Evolutionary conservation across 2,113 vertebrate genomes (phyloP).

Genomic region (Chauna torquata): DNA sequence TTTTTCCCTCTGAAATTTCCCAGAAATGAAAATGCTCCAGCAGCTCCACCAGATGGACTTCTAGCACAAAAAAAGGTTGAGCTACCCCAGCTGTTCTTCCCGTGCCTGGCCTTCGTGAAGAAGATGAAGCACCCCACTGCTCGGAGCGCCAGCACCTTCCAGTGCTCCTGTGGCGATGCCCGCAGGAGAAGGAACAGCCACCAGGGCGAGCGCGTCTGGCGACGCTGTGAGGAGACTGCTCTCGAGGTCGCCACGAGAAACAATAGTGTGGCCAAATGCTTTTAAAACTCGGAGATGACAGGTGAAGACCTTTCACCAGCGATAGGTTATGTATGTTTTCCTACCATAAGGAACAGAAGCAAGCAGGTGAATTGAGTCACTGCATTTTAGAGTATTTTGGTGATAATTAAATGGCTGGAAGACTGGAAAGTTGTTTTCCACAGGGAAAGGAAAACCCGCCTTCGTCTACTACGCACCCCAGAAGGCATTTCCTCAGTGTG

Average conservation of each 20-base stretch:
- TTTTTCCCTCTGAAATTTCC: neutral
- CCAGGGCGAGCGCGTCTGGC: too few relatives aligned
- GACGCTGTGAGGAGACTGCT: too few relatives aligned
- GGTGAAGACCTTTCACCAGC: neutral
- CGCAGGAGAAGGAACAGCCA: too few relatives aligned
- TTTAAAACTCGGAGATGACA: neutral
- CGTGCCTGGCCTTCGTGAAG: too few relatives aligned
- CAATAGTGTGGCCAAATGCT: neutral
- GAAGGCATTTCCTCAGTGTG: rapidly evolving
- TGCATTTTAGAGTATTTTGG: neutral
- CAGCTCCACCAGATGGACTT: neutral
- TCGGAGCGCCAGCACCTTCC: too few relatives aligned
- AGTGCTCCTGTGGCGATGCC: too few relatives aligned
- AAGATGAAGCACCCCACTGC: too few relatives aligned
- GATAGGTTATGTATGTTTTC: neutral
- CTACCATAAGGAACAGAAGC: neutral
- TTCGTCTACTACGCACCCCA: neutral
- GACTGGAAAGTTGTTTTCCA: neutral
- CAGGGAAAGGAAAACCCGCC: neutral
- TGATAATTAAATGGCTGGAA: rapidly evolving
- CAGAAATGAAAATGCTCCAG: neutral
- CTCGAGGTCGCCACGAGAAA: neutral
- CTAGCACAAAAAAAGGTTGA: too few relatives aligned
- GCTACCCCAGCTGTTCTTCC: too few relatives aligned
- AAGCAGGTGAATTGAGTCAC: neutral